Evolutionary conservation across 2,888 invertebrate genomes (phyloP).

Genomic region (Tromatobia lineatoria): DNA sequence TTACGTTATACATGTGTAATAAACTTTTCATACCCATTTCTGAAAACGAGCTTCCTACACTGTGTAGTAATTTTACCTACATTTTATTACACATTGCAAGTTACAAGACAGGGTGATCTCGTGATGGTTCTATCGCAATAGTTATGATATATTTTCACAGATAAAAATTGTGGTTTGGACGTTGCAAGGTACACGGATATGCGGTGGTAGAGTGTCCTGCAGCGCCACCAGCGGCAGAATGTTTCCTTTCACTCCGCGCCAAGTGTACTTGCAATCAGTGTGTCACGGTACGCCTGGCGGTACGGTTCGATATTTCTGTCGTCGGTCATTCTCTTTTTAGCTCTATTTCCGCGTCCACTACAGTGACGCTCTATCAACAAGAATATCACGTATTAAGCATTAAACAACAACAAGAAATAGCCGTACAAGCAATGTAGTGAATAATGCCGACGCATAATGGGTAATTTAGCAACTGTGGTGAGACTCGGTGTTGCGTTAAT

Average conservation of each 20-base stretch:
- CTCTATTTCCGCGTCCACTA: constrained; percentile 23
- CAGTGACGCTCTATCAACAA: constrained; percentile 26
- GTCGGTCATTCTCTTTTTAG: constrained; percentile 23
- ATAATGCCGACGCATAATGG: constrained; percentile 78
- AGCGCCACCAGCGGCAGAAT: not conserved
- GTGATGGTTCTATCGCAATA: too few relatives aligned
- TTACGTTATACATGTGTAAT: too few relatives aligned
- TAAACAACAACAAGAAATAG: constrained; percentile 23
- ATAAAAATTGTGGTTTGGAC: not conserved
- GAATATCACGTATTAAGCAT: not conserved
- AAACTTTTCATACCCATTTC: too few relatives aligned
- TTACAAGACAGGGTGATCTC: too few relatives aligned
- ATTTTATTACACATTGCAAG: too few relatives aligned
- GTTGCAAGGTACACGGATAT: not conserved
- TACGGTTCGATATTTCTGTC: constrained; percentile 50
- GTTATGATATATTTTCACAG: too few relatives aligned
- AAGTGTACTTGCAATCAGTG: constrained; percentile 71
- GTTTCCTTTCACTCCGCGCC: constrained; percentile 18
- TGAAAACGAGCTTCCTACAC: too few relatives aligned
- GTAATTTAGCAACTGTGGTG: constrained; percentile 82
- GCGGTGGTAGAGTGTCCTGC: too few relatives aligned
- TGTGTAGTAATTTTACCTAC: too few relatives aligned
- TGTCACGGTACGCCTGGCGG: constrained; percentile 71
- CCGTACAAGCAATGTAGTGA: constrained; percentile 64
- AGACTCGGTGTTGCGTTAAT: constrained; percentile 80